Evolutionary conservation across 2,113 vertebrate genomes (phyloP).

Genomic region (Delphinapterus leucas): DNA sequence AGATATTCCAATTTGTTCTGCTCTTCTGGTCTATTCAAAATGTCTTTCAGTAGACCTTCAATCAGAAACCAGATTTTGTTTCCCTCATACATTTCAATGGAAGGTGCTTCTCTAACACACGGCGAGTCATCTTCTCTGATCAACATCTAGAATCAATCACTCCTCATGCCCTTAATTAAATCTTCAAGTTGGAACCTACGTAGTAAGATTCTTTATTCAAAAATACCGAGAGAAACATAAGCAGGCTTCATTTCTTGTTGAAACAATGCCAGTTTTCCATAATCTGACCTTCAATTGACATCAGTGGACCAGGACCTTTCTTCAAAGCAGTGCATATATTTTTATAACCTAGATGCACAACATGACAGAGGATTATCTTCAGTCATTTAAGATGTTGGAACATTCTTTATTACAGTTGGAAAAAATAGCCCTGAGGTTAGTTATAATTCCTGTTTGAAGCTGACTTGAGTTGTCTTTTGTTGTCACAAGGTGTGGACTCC

Average conservation of each 20-base stretch:
- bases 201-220: constrained; percentile 34
- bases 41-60: background rate
- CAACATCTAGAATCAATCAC: constrained; percentile 43
- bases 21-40: background rate
- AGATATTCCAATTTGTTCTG: background rate
- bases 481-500: constrained; percentile 37
- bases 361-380: constrained; percentile 70
- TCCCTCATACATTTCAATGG: background rate
- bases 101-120: background rate
- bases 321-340: constrained; percentile 73
- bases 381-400: constrained; percentile 64
- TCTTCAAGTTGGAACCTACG: constrained; percentile 36
- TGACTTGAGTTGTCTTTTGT: constrained; percentile 45
- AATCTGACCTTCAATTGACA: constrained; percentile 55
- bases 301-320: constrained; percentile 46
- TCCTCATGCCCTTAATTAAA: constrained; percentile 58
- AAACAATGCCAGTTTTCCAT: constrained; percentile 74
- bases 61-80: background rate
- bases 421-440: constrained; percentile 52
- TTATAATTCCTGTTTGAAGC: constrained; percentile 22
- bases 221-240: constrained; percentile 54
- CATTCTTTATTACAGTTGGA: constrained; percentile 56
- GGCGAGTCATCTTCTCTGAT: background rate
- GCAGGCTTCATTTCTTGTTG: constrained; percentile 55
- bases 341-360: constrained; percentile 72